A percentile compares a stretch with the other conserved stretches of the same genome.
Conservation (phyloP, 1,140 invertebrate genomes). For the Kradibia gibbosae region DNA sequence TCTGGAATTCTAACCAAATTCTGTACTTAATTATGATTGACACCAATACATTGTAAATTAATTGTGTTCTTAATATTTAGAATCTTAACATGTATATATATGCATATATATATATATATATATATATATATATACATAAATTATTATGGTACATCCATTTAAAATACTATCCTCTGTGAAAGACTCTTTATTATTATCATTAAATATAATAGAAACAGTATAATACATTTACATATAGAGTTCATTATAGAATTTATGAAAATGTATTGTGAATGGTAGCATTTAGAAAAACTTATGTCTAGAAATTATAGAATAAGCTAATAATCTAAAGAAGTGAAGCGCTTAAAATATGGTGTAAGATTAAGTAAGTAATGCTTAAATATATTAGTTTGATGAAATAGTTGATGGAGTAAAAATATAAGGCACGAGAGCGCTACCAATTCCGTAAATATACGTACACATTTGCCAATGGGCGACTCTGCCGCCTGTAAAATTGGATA, state of each 20-base stretch:
- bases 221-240: background rate
- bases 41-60: no score
- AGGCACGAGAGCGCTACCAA: slow-evolving; percentile 17
- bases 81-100: no score
- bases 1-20: no score
- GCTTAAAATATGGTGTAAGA: slow-evolving; percentile 35
- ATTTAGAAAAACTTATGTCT: background rate
- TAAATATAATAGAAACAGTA: no score
- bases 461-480: slow-evolving; percentile 73
- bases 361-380: slow-evolving; percentile 48
- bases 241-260: background rate
- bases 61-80: no score
- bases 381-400: slow-evolving; percentile 38
- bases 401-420: slow-evolving; percentile 31
- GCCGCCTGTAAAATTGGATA: slow-evolving; percentile 70
- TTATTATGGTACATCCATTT: no score
- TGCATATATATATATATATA: no score
- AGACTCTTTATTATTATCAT: no score
- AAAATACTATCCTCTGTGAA: no score
- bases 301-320: background rate
- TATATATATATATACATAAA: no score
- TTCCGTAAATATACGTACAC: slow-evolving; percentile 72
- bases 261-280: background rate
- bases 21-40: no score
- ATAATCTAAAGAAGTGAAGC: background rate